phyloP scores from a whole-genome alignment of 2,888 invertebrate species.

The Drosophila kokeensis region DNA sequence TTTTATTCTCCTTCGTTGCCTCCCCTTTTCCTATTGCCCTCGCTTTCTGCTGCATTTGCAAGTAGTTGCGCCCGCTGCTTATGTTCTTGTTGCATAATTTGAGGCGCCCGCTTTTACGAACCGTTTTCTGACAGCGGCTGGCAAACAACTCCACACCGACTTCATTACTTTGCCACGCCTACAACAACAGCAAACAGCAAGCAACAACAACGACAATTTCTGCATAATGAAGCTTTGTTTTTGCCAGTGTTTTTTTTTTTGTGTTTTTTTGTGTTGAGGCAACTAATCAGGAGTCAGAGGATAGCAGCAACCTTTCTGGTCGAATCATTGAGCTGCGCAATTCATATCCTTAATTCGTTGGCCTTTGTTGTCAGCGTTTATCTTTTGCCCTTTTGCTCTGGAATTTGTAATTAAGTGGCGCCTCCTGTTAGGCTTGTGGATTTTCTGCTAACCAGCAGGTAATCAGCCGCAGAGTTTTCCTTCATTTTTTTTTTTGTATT shows the following conservation, averaged over 20 bases:
- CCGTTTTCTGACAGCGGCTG: constrained; percentile 23
- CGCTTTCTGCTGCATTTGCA: constrained; percentile 52
- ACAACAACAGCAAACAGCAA: constrained; percentile 8
- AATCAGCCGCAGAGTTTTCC: constrained; percentile 33
- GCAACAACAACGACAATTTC: constrained; percentile 11
- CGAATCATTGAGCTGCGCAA: constrained; percentile 45
- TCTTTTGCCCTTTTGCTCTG: constrained; percentile 21
- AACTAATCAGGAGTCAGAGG: constrained; percentile 49
- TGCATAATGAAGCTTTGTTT: constrained; percentile 35
- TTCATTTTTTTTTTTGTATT: neutral
- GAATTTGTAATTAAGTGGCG: constrained; percentile 52
- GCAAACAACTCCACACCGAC: constrained; percentile 16
- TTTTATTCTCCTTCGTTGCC: constrained; percentile 55
- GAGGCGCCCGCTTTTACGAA: constrained; percentile 40
- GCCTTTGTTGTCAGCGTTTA: constrained; percentile 29
- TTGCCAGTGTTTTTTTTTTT: neutral
- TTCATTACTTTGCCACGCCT: constrained; percentile 38
- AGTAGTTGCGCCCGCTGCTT: constrained; percentile 57
- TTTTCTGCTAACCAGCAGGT: constrained; percentile 36
- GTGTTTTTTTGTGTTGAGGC: neutral
- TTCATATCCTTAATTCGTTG: constrained; percentile 36
- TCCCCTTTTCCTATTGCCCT: neutral
- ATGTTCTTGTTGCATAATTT: constrained; percentile 56
- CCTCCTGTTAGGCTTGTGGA: constrained; percentile 22
- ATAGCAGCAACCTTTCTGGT: constrained; percentile 8